These are phyloP conservation scores for Charadrius vociferus DNA, from an alignment of 2,113 vertebrate genomes.

Conservation along the genomic window DNA sequence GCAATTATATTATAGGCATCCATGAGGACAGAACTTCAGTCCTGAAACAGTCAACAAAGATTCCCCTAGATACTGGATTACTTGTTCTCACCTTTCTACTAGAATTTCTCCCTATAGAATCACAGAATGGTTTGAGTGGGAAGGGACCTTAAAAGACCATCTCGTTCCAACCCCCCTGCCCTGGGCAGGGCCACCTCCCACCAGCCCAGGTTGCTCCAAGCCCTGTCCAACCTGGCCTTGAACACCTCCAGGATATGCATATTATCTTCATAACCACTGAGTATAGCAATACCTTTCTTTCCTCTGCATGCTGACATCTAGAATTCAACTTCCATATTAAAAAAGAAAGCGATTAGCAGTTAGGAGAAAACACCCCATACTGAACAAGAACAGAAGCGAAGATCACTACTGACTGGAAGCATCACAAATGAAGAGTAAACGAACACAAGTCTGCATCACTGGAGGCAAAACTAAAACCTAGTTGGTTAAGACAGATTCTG, in stretches of 20 bases:
- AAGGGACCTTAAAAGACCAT: too few species aligned
- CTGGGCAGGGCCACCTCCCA: too few species aligned
- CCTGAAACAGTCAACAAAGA: background rate
- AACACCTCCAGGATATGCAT: too few species aligned
- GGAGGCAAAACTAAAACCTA: background rate
- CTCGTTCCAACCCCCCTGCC: too few species aligned
- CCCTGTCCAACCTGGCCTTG: too few species aligned
- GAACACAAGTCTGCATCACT: background rate
- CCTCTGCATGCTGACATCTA: background rate
- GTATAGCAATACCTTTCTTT: background rate
- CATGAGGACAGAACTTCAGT: background rate
- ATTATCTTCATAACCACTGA: background rate
- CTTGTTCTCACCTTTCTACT: background rate
- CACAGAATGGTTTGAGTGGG: too few species aligned
- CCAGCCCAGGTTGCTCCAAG: too few species aligned
- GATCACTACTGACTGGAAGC: background rate
- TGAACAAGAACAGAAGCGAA: background rate
- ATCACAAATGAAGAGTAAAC: background rate
- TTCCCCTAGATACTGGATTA: background rate
- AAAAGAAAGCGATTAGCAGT: background rate
- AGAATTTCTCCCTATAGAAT: background rate
- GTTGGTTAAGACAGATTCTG: background rate
- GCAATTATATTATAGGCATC: background rate
- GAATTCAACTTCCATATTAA: background rate
- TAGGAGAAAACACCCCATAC: fast-evolving